Evolutionary conservation across 2,797 vertebrate species (phyloP), one percentile per base, ranked within the genome.

Genomic region (Brotula barbata): DNA sequence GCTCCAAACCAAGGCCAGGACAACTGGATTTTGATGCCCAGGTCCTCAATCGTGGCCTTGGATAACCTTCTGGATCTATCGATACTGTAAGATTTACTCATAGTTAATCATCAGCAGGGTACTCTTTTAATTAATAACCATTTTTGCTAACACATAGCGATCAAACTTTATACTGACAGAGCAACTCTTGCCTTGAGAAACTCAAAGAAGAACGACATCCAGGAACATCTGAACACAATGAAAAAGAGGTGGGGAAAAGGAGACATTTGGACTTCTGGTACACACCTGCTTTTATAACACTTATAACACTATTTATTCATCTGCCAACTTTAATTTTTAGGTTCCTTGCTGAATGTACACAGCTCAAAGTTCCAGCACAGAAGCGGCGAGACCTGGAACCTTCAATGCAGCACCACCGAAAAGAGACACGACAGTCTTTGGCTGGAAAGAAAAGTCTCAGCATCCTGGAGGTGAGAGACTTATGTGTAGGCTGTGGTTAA

Each of bases 161-260:
- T 33, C 31, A 33, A 36, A 36, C 15, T 23, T 31, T 60, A 1
- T 53, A 1, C 33, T 25, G 36, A 20, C 37, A 93, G 92, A 61
- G 73, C 83, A 66, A 80, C 84, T 47, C 75, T 93, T 50, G 45
- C 76, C 54, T 36, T 75, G 70, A 87, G 34, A 61, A 15, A 3
- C 16, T 75, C 55, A 34, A 67, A 86, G 19, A 91, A 86, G 76
- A 85, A 85, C 4, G 88, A 87, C 57, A 71, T 45, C 22, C 91
- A 91, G 71, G 82, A 85, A 54, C 90, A 93, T 82, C 77, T 93
- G 15, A 91, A 91, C 76, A 68, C 28, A 5, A 12, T 92, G 5
- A 92, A 90, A 85, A 78, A 67, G 7, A 82, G 81, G 92, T 92
- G 25, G 87, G 75, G n/a, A 40, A 16, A 5, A 17, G 20, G 13